phyloP scores from a whole-genome alignment of 1,140 invertebrate species.

The Trachelipus rathkii region DNA sequence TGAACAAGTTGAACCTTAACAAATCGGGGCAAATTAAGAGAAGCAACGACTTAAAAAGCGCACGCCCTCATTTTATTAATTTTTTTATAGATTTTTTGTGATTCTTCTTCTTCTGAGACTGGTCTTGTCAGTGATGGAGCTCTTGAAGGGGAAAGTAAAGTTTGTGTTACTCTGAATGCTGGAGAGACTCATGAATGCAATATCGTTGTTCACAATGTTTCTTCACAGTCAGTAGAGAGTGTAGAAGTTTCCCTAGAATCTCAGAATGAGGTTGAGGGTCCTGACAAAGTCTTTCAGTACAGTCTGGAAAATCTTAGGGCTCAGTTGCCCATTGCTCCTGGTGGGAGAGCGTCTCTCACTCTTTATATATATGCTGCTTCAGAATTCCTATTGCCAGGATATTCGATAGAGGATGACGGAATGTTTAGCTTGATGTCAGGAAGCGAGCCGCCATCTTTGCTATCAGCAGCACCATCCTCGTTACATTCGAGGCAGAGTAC shows the following conservation, averaged over 20 bases:
- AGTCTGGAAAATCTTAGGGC: constrained; percentile 59
- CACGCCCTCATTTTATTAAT: too few relatives aligned
- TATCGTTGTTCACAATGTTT: constrained; percentile 41
- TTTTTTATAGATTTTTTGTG: not conserved
- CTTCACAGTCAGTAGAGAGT: constrained; percentile 64
- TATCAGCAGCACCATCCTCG: constrained; percentile 60
- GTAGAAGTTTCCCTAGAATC: constrained; percentile 74
- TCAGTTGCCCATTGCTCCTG: constrained; percentile 71
- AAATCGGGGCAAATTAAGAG: too few relatives aligned
- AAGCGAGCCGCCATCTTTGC: constrained; percentile 49
- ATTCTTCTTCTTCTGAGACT: not conserved
- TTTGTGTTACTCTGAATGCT: constrained; percentile 72
- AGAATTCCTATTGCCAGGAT: constrained; percentile 67
- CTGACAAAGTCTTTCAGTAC: constrained; percentile 50
- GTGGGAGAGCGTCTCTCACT: constrained; percentile 64
- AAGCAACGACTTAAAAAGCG: too few relatives aligned
- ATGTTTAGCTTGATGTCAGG: constrained; percentile 34
- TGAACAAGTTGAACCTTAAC: too few relatives aligned
- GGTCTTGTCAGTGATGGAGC: constrained; percentile 27
- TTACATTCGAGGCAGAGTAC: constrained; percentile 70
- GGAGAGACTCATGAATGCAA: constrained; percentile 64
- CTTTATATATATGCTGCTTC: constrained; percentile 73
- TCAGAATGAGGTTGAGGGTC: constrained; percentile 63
- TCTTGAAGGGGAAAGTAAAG: constrained; percentile 67
- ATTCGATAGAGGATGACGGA: constrained; percentile 33